Conservation (phyloP, 2,797 vertebrate genomes). For the Poeciliopsis gracilis region DNA sequence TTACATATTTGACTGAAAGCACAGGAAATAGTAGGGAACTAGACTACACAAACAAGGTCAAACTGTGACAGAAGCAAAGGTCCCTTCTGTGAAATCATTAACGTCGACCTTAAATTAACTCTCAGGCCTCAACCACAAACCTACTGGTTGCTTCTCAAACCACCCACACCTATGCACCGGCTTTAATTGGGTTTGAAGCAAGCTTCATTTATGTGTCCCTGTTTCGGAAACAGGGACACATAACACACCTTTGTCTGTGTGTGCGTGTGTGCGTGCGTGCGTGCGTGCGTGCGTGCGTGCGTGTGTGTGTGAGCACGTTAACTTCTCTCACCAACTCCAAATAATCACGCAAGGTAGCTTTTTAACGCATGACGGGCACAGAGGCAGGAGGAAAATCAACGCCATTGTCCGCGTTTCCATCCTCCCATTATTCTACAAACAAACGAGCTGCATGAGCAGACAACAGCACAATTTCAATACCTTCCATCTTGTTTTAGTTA, state of each 20-base stretch:
- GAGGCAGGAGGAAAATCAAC: conserved; percentile 50
- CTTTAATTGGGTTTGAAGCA: conserved; percentile 35
- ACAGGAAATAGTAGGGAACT: not conserved
- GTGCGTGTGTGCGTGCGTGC: conserved; percentile 7
- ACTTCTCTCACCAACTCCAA: conserved; percentile 16
- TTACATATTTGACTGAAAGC: not conserved
- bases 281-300: conserved; percentile 1
- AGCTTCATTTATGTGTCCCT: conserved; percentile 32
- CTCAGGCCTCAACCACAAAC: conserved; percentile 32
- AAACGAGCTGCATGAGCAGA: conserved; percentile 49
- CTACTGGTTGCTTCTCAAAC: not conserved
- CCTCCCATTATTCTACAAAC: conserved; percentile 46
- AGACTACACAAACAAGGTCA: conserved; percentile 32
- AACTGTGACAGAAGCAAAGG: conserved; percentile 17
- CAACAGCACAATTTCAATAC: conserved; percentile 60
- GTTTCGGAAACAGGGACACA: conserved; percentile 19
- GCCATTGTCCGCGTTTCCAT: conserved; percentile 57
- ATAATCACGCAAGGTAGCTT: conserved; percentile 25
- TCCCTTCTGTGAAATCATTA: conserved; percentile 40
- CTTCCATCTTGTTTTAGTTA: conserved; percentile 51
- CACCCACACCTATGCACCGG: conserved; percentile 21
- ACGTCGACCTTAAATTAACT: conserved; percentile 48
- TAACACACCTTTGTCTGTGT: conserved; percentile 17
- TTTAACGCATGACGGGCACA: conserved; percentile 34
- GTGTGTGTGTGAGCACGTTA: conserved; percentile 1